Conservation (phyloP, 2,797 vertebrate genomes). For the Silurus lanzhouensis region DNA sequence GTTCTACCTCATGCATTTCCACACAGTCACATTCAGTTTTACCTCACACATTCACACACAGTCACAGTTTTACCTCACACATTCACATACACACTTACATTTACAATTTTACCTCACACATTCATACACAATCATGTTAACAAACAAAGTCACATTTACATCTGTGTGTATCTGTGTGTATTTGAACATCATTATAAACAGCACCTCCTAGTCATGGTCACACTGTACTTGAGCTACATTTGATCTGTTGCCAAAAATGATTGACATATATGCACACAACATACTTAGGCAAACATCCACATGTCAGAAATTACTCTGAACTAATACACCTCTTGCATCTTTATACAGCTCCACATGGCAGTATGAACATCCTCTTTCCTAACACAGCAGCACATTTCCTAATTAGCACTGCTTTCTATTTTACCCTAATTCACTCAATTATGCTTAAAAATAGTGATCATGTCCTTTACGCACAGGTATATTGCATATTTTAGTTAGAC, state of each 20-base stretch:
- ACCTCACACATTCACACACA: not conserved
- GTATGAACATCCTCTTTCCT: not conserved
- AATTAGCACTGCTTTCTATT: not conserved
- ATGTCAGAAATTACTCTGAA: not conserved
- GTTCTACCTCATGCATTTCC: not conserved
- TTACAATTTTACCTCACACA: not conserved
- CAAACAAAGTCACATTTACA: not conserved
- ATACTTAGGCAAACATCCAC: not conserved
- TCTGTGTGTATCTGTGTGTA: not conserved
- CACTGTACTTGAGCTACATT: not conserved
- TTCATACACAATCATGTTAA: not conserved
- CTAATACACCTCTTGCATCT: not conserved
- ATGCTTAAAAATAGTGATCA: not conserved
- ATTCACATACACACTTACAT: not conserved
- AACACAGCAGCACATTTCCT: not conserved
- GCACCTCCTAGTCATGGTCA: not conserved
- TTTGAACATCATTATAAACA: not conserved
- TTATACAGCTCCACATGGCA: not conserved
- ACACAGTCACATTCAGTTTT: not conserved
- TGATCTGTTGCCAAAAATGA: not conserved
- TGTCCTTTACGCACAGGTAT: not conserved
- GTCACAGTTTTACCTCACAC: not conserved
- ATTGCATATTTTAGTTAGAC: slow-evolving; percentile 14
- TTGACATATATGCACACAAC: not conserved
- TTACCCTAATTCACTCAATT: not conserved